Conservation (phyloP, 2,888 invertebrate species). For the Leucoma salicis region DNA sequence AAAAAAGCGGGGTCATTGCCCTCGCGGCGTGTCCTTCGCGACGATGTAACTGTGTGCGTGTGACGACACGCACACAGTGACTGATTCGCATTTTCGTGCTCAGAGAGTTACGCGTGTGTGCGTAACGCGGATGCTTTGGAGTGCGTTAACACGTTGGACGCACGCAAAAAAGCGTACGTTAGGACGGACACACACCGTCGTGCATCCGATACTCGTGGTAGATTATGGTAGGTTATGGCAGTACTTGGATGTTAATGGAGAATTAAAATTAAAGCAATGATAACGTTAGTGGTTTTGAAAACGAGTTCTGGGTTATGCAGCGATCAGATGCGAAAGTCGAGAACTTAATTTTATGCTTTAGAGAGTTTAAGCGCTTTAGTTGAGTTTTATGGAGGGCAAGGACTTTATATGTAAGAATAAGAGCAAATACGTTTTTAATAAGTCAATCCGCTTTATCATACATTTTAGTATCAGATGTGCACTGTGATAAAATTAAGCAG, state of each 20-base stretch:
- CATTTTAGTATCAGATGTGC: no score
- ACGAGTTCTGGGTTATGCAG: background rate
- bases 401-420: no score
- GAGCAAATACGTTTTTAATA: no score
- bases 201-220: background rate
- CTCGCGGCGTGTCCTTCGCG: slow-evolving; percentile 77
- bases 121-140: slow-evolving; percentile 54
- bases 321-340: background rate
- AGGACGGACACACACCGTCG: slow-evolving; percentile 28
- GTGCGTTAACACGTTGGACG: slow-evolving; percentile 58
- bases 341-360: background rate
- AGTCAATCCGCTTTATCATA: no score
- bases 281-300: background rate
- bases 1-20: slow-evolving; percentile 77
- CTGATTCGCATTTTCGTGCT: slow-evolving; percentile 47
- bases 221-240: background rate
- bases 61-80: slow-evolving; percentile 42
- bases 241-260: slow-evolving; percentile 10
- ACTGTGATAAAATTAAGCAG: no score
- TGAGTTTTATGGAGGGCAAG: no score
- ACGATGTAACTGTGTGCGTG: slow-evolving; percentile 55
- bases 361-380: background rate
- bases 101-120: slow-evolving; percentile 46
- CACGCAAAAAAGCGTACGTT: slow-evolving; percentile 45
- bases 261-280: slow-evolving; percentile 6